Base-by-base conservation (phyloP, 2,888 invertebrate species). In the Drosophila fulvimacula region DNA sequence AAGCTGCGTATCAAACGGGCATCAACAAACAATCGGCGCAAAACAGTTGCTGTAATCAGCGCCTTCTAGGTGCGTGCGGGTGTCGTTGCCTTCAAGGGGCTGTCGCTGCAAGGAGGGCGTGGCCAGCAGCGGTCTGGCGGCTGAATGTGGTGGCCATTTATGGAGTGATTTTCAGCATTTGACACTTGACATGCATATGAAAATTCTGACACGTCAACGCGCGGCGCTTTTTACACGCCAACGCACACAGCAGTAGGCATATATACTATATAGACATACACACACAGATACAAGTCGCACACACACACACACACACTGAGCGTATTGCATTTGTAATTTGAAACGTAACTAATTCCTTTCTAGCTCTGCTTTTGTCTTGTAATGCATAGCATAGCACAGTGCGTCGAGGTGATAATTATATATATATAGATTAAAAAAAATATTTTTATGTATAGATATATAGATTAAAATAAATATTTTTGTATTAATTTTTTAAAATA, bases 191-290 rank as follows among this genome's bases (percentile, higher is more conserved):
- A 90, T 90, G 91, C 90, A 91, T 92, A 92, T 91, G 90, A 91
- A 91, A 92, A 92, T 92, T 92, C 86, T 92, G 91, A 92, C 91
- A 92, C 92, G 92, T 92, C 92, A 91, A 90, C 91, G 91, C 89
- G 70, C 73, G 73, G 72, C 58, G 79, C 69, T 81, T 73, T 78
- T 69, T 65, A 69, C 73, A 58, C 73, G 69, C 74, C 59, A 56
- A 72, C 62, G 53, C 73, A 62, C 53, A 51, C 65, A 46, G n/a
- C 27, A 27, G 44, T 15, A 38, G 13, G 7, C 6, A 32, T 17
- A 19, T 9, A 32, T 17, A 5, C 17, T 27, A 27, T 2, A 58
- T 38, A 55, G 65, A 58, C 59, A 51, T 39, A 65, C 32, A 58
- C 34, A 51, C n/a, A 32, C 30, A 19, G 10, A 52, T n/a, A 39